These are phyloP conservation scores for Temnothorax unifasciatus DNA, from an alignment of 2,888 invertebrate genomes.

Conservation along the genomic window DNA sequence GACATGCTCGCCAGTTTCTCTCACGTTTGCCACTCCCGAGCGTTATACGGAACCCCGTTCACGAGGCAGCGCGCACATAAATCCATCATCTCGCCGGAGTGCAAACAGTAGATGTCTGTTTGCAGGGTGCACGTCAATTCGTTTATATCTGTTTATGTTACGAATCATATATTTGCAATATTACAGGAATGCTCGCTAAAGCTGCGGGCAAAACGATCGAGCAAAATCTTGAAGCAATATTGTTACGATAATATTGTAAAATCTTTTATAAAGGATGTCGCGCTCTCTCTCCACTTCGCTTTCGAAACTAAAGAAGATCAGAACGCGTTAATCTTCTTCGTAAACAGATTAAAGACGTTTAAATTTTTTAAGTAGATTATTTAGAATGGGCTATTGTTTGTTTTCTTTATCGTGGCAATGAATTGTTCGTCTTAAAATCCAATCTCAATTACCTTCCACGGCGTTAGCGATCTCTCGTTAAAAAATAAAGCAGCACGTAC, in stretches of 20 bases:
- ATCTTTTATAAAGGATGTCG: slow-evolving; percentile 6
- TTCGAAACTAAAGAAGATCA: not conserved
- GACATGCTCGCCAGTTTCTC: slow-evolving; percentile 17
- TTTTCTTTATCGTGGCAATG: not conserved
- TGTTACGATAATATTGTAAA: not conserved
- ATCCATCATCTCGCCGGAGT: slow-evolving; percentile 36
- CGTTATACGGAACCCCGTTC: slow-evolving; percentile 3
- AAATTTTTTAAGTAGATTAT: not conserved
- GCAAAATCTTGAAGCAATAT: not conserved
- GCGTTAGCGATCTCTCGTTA: slow-evolving; percentile 26
- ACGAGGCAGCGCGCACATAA: slow-evolving; percentile 31
- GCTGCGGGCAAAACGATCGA: not conserved
- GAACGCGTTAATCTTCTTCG: not conserved
- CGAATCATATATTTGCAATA: slow-evolving; percentile 49
- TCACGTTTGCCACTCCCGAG: slow-evolving; percentile 6
- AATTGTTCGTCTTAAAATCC: slow-evolving; percentile 31
- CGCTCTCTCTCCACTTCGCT: not conserved
- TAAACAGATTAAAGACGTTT: not conserved
- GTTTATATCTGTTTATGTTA: slow-evolving; percentile 40
- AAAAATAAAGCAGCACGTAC: slow-evolving; percentile 66
- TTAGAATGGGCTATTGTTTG: not conserved
- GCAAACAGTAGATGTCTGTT: slow-evolving; percentile 32
- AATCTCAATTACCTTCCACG: slow-evolving; percentile 34
- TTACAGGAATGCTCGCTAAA: slow-evolving; percentile 29
- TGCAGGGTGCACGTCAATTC: slow-evolving; percentile 18